Percentiles rank a stretch among this genome's conserved stretches.
Conservation (phyloP, 2,113 vertebrate species). For the Aegypius monachus region DNA sequence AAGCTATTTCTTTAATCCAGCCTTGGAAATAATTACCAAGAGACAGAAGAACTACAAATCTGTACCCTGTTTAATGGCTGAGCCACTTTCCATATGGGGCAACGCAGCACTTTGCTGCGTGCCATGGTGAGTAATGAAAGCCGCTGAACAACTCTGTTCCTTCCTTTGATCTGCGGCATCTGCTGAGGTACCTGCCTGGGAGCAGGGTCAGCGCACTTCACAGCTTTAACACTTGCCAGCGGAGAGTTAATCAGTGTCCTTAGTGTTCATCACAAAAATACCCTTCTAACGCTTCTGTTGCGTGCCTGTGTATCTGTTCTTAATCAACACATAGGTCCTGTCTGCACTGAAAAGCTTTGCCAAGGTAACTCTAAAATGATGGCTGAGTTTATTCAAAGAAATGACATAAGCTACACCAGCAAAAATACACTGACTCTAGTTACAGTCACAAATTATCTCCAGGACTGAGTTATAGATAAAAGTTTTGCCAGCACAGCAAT, state of each 20-base stretch:
- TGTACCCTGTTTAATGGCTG: not conserved
- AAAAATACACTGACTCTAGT: not conserved
- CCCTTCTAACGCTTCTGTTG: not conserved
- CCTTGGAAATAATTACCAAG: not conserved
- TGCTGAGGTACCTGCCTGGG: not conserved
- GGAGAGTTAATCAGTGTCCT: not conserved
- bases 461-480: not conserved
- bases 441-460: slow-evolving; percentile 31
- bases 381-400: slow-evolving; percentile 25
- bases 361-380: slow-evolving; percentile 7
- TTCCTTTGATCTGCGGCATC: not conserved
- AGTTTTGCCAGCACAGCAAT: not conserved
- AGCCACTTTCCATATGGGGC: not conserved
- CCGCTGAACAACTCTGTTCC: not conserved
- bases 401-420: not conserved
- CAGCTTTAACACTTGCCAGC: not conserved
- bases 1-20: not conserved
- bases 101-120: not conserved
- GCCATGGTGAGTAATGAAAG: not conserved
- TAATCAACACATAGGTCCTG: not conserved
- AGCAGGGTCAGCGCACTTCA: not conserved
- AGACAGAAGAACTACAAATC: not conserved
- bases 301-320: not conserved
- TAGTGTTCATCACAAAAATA: not conserved
- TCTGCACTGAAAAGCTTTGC: not conserved